These are phyloP conservation scores for Picus viridis DNA, from an alignment of 2,797 vertebrate genomes.

Conservation along the genomic window DNA sequence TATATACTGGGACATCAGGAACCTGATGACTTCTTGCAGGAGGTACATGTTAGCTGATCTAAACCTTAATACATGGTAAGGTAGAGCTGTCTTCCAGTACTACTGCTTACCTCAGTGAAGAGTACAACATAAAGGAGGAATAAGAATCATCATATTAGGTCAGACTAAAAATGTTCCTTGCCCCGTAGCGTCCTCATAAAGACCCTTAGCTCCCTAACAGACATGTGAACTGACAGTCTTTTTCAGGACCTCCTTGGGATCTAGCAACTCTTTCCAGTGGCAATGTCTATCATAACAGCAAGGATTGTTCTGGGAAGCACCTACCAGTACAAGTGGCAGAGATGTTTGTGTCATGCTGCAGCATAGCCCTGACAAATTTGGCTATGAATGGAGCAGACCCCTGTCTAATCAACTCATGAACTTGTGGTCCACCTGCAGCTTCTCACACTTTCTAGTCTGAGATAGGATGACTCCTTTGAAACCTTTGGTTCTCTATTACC, in stretches of 20 bases:
- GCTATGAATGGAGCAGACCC: fast-evolving
- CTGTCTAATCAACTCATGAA: not conserved
- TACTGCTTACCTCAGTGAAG: not conserved
- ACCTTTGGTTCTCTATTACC: not conserved
- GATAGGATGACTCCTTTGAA: not conserved
- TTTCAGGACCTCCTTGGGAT: not conserved
- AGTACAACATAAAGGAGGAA: fast-evolving
- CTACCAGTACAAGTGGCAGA: not conserved
- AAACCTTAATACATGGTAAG: not conserved
- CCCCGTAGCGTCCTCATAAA: not conserved
- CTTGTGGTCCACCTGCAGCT: not conserved
- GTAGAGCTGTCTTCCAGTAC: not conserved
- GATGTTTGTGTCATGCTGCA: not conserved
- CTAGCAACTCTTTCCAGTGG: not conserved
- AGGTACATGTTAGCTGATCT: not conserved
- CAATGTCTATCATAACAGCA: not conserved
- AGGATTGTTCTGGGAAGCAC: not conserved
- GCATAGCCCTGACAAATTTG: not conserved
- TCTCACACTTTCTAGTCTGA: not conserved
- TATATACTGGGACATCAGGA: not conserved
- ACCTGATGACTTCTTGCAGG: not conserved
- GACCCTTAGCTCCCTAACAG: not conserved
- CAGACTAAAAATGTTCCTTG: not conserved
- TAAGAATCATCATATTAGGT: not conserved
- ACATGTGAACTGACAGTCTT: not conserved